These are phyloP conservation scores for Mylabris phalerata DNA, from an alignment of 1,140 invertebrate species.

Conservation along the genomic window DNA sequence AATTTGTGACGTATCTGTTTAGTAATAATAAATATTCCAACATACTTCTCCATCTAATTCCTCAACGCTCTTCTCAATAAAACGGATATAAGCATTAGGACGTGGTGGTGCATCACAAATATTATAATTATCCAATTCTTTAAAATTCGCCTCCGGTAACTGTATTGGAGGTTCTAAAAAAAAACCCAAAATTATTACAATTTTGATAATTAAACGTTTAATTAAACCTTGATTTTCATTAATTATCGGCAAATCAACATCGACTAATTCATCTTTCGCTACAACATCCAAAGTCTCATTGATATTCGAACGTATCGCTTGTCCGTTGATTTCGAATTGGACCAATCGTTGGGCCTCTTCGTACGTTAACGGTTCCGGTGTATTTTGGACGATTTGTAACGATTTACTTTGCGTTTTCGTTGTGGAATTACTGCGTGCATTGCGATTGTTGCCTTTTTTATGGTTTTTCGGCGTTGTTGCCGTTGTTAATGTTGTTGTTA, in stretches of 20 bases:
- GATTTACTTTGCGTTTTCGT: too few relatives aligned
- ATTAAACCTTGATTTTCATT: constrained; percentile 13
- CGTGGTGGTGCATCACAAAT: constrained; percentile 72
- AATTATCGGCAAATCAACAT: constrained; percentile 42
- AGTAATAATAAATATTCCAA: background rate
- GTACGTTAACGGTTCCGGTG: constrained; percentile 61
- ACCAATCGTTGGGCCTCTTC: constrained; percentile 75
- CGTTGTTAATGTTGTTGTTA: constrained; percentile 41
- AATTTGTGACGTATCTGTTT: too few relatives aligned
- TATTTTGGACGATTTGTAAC: constrained; percentile 43
- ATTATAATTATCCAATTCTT: constrained; percentile 68
- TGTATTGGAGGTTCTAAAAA: constrained; percentile 49
- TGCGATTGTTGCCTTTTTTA: too few relatives aligned
- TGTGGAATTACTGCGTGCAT: too few relatives aligned
- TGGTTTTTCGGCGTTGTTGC: constrained; percentile 31
- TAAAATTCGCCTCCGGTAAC: constrained; percentile 78
- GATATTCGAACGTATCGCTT: constrained; percentile 52
- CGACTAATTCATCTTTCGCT: constrained; percentile 54
- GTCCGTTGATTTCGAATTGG: constrained; percentile 76
- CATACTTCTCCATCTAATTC: constrained; percentile 77
- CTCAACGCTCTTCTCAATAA: constrained; percentile 91
- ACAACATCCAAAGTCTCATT: constrained; percentile 56
- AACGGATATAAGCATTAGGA: constrained; percentile 77
- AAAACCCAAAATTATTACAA: too few relatives aligned
- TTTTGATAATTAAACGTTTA: background rate